Percentiles rank a stretch among this genome's conserved stretches.
These are phyloP conservation scores for Heliothis subflexa DNA, from an alignment of 1,140 invertebrate genomes.

Conservation along the genomic window DNA sequence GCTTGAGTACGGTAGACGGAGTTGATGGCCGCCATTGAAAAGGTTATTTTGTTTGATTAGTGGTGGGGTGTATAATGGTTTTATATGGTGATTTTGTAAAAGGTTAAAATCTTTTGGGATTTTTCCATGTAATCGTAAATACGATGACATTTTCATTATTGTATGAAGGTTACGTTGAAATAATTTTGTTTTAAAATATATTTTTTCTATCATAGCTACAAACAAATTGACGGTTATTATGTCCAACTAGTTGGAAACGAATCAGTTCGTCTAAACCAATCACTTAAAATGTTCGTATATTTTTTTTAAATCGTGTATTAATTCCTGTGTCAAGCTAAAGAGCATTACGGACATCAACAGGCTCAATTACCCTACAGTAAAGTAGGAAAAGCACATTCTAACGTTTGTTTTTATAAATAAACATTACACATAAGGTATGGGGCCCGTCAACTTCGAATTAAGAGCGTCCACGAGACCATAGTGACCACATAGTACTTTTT, in stretches of 20 bases:
- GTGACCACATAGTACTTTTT: slow-evolving; percentile 29
- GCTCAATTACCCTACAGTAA: slow-evolving; percentile 19
- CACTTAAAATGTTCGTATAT: too few relatives aligned
- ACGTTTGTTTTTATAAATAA: slow-evolving; percentile 40
- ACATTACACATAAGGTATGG: slow-evolving; percentile 35
- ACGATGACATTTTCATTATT: not conserved
- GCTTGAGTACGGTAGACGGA: slow-evolving; percentile 49
- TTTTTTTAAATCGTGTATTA: too few relatives aligned
- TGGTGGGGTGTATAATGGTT: not conserved
- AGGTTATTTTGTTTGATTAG: not conserved
- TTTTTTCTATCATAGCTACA: too few relatives aligned
- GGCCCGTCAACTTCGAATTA: slow-evolving; percentile 53
- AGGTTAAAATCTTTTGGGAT: not conserved
- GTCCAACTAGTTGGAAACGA: too few relatives aligned
- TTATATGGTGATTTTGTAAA: not conserved
- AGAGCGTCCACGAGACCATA: slow-evolving; percentile 44
- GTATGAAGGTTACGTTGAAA: too few relatives aligned
- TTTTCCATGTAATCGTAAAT: not conserved
- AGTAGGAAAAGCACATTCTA: slow-evolving; percentile 41
- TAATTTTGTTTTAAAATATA: too few relatives aligned
- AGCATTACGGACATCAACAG: not conserved
- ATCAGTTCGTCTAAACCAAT: too few relatives aligned
- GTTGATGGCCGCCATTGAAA: not conserved
- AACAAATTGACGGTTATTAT: too few relatives aligned
- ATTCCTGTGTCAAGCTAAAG: not conserved